phyloP scores from a whole-genome alignment of 1,140 invertebrate species.

The Drosophila baimaii region DNA sequence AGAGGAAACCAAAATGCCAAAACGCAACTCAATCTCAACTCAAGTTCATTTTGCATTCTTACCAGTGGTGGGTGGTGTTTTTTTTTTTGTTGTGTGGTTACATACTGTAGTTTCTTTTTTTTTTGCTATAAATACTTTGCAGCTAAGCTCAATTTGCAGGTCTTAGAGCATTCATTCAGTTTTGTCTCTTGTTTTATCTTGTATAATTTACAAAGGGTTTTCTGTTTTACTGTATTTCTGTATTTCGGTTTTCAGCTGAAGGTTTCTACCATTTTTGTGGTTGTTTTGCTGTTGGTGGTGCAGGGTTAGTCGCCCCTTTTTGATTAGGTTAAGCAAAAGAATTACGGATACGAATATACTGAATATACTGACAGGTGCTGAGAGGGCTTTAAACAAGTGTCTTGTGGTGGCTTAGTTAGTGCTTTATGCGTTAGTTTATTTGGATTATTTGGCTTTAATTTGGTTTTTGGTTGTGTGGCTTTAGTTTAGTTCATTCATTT shows the following conservation, averaged over 20 bases:
- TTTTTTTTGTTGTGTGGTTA: conserved; percentile 26
- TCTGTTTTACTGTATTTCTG: conserved; percentile 14
- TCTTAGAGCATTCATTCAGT: conserved; percentile 17
- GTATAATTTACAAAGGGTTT: conserved; percentile 69
- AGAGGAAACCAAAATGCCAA: conserved; percentile 40
- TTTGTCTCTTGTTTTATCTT: conserved; percentile 37
- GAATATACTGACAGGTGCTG: conserved; percentile 41
- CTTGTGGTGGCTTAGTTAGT: conserved; percentile 39
- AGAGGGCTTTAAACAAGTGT: conserved; percentile 37
- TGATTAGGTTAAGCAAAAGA: conserved; percentile 30
- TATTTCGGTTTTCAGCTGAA: conserved; percentile 7
- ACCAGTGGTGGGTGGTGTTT: conserved; percentile 67
- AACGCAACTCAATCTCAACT: conserved; percentile 55
- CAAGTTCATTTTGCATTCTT: conserved; percentile 79
- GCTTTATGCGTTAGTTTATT: conserved; percentile 31
- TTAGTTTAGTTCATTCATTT: conserved; percentile 15
- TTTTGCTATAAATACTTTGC: conserved; percentile 31
- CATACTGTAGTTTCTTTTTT: conserved; percentile 22
- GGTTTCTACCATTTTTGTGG: conserved; percentile 39
- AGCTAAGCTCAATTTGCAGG: conserved; percentile 73
- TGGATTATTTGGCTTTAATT: conserved; percentile 34
- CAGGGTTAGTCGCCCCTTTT: conserved; percentile 14
- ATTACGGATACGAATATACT: conserved; percentile 36
- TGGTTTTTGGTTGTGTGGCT: conserved; percentile 23
- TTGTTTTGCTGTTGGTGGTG: conserved; percentile 29